phyloP scores from a whole-genome alignment of 2,888 invertebrate genomes.

The Gymnoscelis rufifasciata region DNA sequence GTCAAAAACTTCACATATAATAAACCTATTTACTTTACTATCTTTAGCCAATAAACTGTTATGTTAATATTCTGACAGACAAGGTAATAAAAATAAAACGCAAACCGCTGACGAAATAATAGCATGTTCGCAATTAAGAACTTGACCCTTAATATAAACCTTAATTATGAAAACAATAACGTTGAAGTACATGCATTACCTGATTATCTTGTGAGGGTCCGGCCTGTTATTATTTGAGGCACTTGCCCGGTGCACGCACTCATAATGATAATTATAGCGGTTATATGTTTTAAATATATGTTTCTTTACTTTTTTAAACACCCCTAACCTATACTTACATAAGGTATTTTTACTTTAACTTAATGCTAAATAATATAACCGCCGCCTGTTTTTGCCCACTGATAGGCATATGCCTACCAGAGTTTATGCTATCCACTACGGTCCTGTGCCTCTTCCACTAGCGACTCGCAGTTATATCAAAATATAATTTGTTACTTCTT shows the following conservation, averaged over 20 bases:
- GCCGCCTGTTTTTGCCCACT: too few species aligned
- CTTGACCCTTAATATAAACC: not conserved
- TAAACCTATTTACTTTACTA: too few species aligned
- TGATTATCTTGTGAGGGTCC: conserved; percentile 1
- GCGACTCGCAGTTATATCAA: too few species aligned
- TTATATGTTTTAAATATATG: not conserved
- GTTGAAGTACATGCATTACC: conserved; percentile 1
- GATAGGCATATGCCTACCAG: too few species aligned
- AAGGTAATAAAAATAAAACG: not conserved
- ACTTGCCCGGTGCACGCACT: not conserved
- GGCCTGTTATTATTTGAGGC: not conserved
- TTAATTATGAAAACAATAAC: conserved; percentile 4
- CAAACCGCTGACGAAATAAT: conserved; percentile 18
- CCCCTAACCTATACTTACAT: too few species aligned
- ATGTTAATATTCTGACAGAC: too few species aligned
- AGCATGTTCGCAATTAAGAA: conserved; percentile 6
- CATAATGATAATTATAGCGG: not conserved
- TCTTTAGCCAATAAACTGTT: too few species aligned
- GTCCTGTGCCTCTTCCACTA: too few species aligned
- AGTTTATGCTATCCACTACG: too few species aligned
- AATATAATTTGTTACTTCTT: not conserved
- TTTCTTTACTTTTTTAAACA: not conserved
- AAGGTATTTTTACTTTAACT: too few species aligned
- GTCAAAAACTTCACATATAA: too few species aligned
- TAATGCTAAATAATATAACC: too few species aligned